Conservation (phyloP, 92 coral and sea anemone species). For the Epizoanthus rinbou region DNA sequence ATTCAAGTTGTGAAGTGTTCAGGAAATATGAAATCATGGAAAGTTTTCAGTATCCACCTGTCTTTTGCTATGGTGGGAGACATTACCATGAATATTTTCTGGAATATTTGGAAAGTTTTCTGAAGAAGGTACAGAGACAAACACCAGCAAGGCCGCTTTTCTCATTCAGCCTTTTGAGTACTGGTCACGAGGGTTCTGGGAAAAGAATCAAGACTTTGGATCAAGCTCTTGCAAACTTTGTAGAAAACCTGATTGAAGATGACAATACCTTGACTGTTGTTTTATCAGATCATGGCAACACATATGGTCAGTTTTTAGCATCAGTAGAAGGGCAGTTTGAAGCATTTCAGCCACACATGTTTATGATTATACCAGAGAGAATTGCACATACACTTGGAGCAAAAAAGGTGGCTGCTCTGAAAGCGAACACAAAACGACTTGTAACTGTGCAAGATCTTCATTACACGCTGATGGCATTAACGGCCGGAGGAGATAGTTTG, state of each 20-base stretch:
- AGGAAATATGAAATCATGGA: conserved; percentile 38
- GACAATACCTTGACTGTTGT: conserved; percentile 73
- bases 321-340: conserved; percentile 80
- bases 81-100: conserved; percentile 60
- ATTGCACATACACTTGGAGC: conserved; percentile 60
- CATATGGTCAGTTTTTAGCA: conserved; percentile 60
- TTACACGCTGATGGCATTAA: conserved; percentile 60
- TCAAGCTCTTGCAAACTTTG: conserved; percentile 54
- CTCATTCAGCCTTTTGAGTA: conserved; percentile 58
- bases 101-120: conserved; percentile 38
- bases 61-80: conserved; percentile 58
- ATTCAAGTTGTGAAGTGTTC: conserved; percentile 65
- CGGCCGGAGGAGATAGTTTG: conserved; percentile 20
- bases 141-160: conserved; percentile 58
- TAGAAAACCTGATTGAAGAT: conserved; percentile 55
- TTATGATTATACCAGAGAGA: conserved; percentile 63
- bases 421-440: conserved; percentile 64
- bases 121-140: conserved; percentile 38
- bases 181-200: conserved; percentile 78
- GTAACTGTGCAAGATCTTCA: conserved; percentile 68
- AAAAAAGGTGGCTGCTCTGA: conserved; percentile 50
- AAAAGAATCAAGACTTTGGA: conserved; percentile 66
- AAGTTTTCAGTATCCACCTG: conserved; percentile 42
- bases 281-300: conserved; percentile 85
- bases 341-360: conserved; percentile 75